phyloP scores from a whole-genome alignment of 2,888 invertebrate genomes.

The Metallyticus violacea region DNA sequence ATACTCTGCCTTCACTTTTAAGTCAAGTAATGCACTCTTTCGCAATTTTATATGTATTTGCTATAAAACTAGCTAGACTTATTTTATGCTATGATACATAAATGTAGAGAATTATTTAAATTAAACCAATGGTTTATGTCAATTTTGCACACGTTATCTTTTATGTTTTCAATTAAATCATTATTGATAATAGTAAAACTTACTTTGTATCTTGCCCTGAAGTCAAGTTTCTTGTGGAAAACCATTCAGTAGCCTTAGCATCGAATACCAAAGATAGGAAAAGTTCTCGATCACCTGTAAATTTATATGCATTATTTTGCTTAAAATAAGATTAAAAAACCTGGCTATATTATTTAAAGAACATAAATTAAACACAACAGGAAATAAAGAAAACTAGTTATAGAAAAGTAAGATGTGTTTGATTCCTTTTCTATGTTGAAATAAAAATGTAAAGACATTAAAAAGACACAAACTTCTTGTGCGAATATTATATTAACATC shows the following conservation, averaged over 20 bases:
- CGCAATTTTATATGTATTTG: neutral
- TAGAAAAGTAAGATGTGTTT: no score
- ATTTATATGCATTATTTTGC: neutral
- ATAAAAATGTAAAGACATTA: no score
- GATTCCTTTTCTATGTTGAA: no score
- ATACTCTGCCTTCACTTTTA: neutral
- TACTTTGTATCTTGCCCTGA: conserved; percentile 71
- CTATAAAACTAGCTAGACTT: no score
- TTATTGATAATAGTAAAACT: conserved; percentile 40
- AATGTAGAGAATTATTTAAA: no score
- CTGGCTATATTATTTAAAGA: no score
- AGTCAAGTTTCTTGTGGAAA: conserved; percentile 68
- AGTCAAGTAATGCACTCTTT: neutral
- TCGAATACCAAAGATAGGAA: conserved; percentile 84
- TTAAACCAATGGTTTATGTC: no score
- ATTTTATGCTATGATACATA: no score
- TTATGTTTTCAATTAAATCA: neutral
- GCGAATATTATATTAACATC: no score
- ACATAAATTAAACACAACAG: no score
- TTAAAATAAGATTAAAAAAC: neutral
- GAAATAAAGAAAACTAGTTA: no score
- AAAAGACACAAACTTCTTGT: no score
- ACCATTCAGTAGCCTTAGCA: conserved; percentile 84
- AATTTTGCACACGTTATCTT: neutral
- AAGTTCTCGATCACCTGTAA: conserved; percentile 77